A percentile compares a stretch with the other conserved stretches of the same genome.
phyloP scores from a whole-genome alignment of 2,888 invertebrate species.

The Conomelus anceps region DNA sequence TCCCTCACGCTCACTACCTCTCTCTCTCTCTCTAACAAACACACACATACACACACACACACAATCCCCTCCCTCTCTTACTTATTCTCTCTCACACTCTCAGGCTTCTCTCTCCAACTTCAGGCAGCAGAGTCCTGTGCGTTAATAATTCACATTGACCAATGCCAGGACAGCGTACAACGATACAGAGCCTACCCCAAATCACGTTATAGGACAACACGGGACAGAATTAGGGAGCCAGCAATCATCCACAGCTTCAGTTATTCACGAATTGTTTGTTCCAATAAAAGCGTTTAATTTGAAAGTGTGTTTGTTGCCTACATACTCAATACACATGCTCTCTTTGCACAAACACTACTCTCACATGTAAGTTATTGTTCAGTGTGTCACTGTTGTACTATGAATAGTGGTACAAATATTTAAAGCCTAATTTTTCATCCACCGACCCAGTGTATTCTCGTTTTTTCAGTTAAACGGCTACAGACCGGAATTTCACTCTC shows the following conservation, averaged over 20 bases:
- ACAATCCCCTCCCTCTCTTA: too few relatives aligned
- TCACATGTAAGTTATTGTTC: too few relatives aligned
- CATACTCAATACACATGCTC: neutral
- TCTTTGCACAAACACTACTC: too few relatives aligned
- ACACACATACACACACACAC: too few relatives aligned
- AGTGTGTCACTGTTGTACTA: too few relatives aligned
- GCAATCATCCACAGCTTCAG: neutral
- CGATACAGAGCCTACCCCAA: neutral
- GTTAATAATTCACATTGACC: neutral
- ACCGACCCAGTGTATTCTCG: too few relatives aligned
- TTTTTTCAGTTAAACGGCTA: too few relatives aligned
- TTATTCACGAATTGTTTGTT: neutral
- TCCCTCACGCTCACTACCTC: too few relatives aligned
- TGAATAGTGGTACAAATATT: too few relatives aligned
- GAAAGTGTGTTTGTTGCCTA: neutral
- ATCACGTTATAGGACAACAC: neutral
- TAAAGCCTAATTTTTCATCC: too few relatives aligned
- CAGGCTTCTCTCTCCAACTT: neutral
- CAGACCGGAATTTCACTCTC: too few relatives aligned
- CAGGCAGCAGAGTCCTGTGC: neutral
- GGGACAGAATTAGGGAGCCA: neutral
- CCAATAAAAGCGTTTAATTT: neutral
- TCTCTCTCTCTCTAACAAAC: too few relatives aligned
- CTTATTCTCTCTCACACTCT: neutral
- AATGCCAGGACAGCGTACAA: neutral